Evolutionary conservation across 2,797 vertebrate genomes (phyloP), one percentile per base, ranked within the genome.

Genomic region (Linurgus olivaceus): DNA sequence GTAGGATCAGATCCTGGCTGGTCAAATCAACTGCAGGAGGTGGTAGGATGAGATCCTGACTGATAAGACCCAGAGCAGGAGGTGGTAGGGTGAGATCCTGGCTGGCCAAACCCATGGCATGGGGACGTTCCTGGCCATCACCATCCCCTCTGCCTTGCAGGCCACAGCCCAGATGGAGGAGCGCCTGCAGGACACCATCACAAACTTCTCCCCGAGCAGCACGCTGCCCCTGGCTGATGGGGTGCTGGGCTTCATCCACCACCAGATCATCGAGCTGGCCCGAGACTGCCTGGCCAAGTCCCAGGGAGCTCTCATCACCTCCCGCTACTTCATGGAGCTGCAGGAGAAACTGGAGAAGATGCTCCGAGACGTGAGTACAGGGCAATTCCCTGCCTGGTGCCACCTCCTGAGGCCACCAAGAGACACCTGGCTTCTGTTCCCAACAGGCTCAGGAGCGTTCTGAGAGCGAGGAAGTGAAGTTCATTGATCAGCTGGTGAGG

Each of bases 91-190:
- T 31, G 38, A 37, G 40, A 38, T n/a, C 23, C n/a, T 38, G 40
- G 21, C 40, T 73, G 47, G 12, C 31, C 62, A 68, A 48, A 55
- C 5, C n/a, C 17, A 0, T 29, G 54, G 11, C 20, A 8, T 2
- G 14, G 51, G 28, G 55, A 4, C 0, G 0, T 26, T 52, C 68
- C 38, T 0, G 0, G 37, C 17, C 29, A 18, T 70, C 52, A 78
- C 47, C 67, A 16, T 20, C 58, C 35, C 0, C 37, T 51, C 26
- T 57, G 31, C 75, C 11, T 70, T 29, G 44, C 96, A 99, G 99
- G 99, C 99, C 95, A 99, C 99, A 0, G 99, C 98, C 23, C 99
- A 99, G 98, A 99, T 99, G 99, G 99, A 99, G 95, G 99, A 99
- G 79, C 98, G 98, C 28, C 97, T 99, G 97, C 98, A 98, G 86